Evolutionary conservation across 2,888 invertebrate genomes (phyloP).

Genomic region (Xiphydria camelus): DNA sequence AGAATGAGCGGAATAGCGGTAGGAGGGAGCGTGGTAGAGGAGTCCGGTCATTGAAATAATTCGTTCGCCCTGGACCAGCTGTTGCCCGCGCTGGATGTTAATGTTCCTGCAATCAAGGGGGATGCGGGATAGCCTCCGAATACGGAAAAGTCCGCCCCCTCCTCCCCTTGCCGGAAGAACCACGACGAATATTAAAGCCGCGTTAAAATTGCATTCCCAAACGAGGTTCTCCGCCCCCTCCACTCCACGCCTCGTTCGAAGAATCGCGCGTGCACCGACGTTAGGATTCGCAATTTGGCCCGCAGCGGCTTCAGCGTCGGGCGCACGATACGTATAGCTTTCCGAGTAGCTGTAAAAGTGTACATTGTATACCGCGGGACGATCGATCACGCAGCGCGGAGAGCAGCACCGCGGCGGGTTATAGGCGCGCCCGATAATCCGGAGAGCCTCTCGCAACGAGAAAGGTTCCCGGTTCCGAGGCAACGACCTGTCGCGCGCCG

Average conservation of each 20-base stretch:
- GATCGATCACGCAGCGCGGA: no score
- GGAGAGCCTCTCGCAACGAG: no score
- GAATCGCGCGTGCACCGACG: no score
- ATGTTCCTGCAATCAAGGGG: slow-evolving; percentile 34
- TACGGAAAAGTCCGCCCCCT: background rate
- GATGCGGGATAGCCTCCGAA: slow-evolving; percentile 12
- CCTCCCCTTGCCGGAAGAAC: background rate
- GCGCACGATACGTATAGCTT: no score
- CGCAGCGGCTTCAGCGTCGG: no score
- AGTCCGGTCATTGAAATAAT: no score
- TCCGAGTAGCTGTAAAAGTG: no score
- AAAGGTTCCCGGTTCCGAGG: background rate
- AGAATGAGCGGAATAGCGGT: slow-evolving; percentile 4
- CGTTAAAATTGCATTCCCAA: background rate
- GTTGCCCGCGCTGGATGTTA: slow-evolving; percentile 35
- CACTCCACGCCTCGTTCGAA: no score
- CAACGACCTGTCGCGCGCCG: background rate
- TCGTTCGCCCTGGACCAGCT: slow-evolving; percentile 33
- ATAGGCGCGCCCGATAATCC: no score
- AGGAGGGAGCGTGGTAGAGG: background rate
- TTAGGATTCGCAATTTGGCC: no score
- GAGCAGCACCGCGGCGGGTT: no score
- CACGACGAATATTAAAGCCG: background rate
- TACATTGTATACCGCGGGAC: no score
- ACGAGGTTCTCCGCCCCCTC: background rate